Evolutionary conservation across 2,888 invertebrate species (phyloP).

Genomic region (Cosmia trapezina): DNA sequence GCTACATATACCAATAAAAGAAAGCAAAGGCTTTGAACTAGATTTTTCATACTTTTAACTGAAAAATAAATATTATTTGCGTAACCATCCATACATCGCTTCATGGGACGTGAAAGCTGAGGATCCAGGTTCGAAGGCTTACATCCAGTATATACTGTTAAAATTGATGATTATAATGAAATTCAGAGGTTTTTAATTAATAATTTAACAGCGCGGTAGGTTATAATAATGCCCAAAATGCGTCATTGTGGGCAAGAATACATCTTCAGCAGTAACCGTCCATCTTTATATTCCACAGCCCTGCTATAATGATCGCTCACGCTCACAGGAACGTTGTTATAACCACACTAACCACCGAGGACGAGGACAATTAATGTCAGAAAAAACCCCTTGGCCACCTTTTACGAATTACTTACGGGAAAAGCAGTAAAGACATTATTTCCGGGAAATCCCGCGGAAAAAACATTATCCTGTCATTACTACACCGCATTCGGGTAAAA

Average conservation of each 20-base stretch:
- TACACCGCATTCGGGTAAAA: constrained; percentile 31
- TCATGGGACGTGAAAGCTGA: background rate
- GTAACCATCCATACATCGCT: background rate
- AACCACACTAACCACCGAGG: background rate
- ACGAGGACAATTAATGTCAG: background rate
- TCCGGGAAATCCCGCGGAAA: constrained; percentile 12
- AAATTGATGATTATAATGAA: constrained; percentile 1
- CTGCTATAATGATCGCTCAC: background rate
- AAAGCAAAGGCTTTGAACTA: constrained; percentile 13
- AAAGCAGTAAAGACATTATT: constrained; percentile 36
- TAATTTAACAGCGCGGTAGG: background rate
- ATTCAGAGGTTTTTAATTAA: background rate
- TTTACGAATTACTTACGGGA: constrained; percentile 1
- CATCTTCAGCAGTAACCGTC: background rate
- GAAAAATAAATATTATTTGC: background rate
- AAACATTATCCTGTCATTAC: constrained; percentile 44
- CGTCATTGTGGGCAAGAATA: background rate
- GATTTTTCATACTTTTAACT: constrained; percentile 25
- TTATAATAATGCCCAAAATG: no score
- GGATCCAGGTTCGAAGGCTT: no score
- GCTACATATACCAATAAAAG: constrained; percentile 14
- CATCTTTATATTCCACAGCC: constrained; percentile 4
- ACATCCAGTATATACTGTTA: background rate
- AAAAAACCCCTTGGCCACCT: background rate
- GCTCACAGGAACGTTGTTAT: background rate